Base-by-base conservation (phyloP, 2,113 vertebrate species). In the Melanostigma gelatinosum region DNA sequence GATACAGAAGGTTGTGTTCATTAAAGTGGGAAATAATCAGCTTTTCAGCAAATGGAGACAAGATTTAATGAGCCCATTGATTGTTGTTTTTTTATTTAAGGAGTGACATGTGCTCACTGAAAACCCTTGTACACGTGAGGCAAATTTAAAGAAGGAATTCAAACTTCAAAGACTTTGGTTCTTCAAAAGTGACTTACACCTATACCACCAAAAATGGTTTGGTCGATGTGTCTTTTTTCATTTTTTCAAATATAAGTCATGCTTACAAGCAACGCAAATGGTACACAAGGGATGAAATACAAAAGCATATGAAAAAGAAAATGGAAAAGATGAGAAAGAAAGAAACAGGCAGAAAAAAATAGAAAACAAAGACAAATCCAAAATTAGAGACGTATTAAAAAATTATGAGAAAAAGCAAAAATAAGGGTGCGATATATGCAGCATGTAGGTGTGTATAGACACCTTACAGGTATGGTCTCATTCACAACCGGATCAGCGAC, bases 221-320 rank as follows among this genome's bases (percentile, higher is more conserved):
- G 40, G 64, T 85, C 71, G 0, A 38, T 42, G 42, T 62, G 48
- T 65, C 5, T 65, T 77, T 82, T 55, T 11, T 40, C 54, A 57
- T 73, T 36, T 9, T 46, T 65, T 93, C 85, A 91, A 82, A 92
- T 89, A 81, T 84, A 87, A 75, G 76, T 90, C 68, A 89, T 84
- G 80, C 87, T 91, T 90, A 92, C 84, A 90, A 80, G 76, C 84
- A 88, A 89, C 90, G 80, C 75, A 86, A 89, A 86, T 63, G 79
- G 52, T 80, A 89, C 80, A 22, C 8, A 78, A 40, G 72, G 75
- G 57, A 24, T 50, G 36, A 68, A 69, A 85, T 80, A 63, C 64
- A 89, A 69, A 79, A 72, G 38, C n/a, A 73, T 10, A 63, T 62
- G 1, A 63, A 75, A 74, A 87, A 38, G 2, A 68, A 61, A 68